These are phyloP conservation scores for Setipinna tenuifilis DNA, from an alignment of 2,797 vertebrate species.

Conservation along the genomic window DNA sequence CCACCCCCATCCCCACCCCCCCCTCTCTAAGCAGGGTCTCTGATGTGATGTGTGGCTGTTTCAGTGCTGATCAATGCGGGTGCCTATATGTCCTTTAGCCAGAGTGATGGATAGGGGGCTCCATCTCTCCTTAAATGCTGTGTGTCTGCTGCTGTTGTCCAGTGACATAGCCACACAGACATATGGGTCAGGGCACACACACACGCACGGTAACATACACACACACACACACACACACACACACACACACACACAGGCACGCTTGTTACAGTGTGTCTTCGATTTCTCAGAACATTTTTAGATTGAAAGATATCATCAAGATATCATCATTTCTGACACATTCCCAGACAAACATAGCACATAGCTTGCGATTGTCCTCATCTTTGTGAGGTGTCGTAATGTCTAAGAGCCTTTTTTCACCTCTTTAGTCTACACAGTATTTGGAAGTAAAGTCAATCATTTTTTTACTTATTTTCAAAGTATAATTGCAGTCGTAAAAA, in stretches of 20 bases:
- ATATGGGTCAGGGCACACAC: background rate
- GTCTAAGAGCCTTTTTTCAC: background rate
- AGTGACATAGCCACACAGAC: background rate
- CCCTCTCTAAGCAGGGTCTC: background rate
- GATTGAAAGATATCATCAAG: background rate
- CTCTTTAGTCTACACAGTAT: background rate
- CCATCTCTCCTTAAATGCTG: background rate
- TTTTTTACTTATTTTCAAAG: background rate
- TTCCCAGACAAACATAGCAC: background rate
- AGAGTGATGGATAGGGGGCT: background rate
- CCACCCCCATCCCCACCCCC: no score
- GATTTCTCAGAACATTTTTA: background rate
- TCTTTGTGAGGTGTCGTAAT: background rate
- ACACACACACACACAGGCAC: background rate
- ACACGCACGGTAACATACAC: background rate
- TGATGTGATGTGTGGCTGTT: background rate
- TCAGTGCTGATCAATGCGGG: background rate
- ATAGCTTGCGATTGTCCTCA: background rate
- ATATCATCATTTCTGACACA: background rate
- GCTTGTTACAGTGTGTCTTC: background rate
- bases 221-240: background rate
- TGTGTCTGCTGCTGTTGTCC: background rate
- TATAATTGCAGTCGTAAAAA: background rate
- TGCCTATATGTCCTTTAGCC: background rate
- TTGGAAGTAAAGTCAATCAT: background rate